phyloP scores from a whole-genome alignment of 2,888 invertebrate species.

The Biston betularia region DNA sequence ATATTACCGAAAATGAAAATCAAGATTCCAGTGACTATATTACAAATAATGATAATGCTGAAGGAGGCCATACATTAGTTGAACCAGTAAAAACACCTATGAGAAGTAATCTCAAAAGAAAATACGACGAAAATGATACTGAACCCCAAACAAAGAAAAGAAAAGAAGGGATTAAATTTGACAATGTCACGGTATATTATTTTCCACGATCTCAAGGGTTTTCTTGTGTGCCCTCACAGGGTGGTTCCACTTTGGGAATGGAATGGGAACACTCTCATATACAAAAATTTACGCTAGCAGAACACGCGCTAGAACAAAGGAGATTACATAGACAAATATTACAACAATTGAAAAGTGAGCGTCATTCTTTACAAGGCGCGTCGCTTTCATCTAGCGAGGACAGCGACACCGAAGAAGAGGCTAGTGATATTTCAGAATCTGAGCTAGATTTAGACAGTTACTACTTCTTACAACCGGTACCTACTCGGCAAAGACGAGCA shows the following conservation, averaged over 20 bases:
- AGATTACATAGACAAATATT: constrained; percentile 93
- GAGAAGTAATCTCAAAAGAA: constrained; percentile 90
- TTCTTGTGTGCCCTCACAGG: constrained; percentile 96
- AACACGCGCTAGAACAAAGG: constrained; percentile 96
- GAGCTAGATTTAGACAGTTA: constrained; percentile 96
- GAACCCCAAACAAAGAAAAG: constrained; percentile 87
- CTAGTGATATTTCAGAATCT: constrained; percentile 92
- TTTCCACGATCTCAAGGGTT: constrained; percentile 97
- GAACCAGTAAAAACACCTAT: constrained; percentile 58
- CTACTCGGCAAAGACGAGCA: constrained; percentile 95
- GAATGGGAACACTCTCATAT: constrained; percentile 89
- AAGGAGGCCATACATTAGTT: constrained; percentile 47
- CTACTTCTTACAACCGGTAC: constrained; percentile 96
- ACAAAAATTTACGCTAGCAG: constrained; percentile 93
- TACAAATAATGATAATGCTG: constrained; percentile 48
- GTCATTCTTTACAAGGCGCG: constrained; percentile 84
- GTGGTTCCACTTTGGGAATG: constrained; percentile 97
- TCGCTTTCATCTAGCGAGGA: constrained; percentile 92
- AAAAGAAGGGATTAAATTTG: constrained; percentile 94
- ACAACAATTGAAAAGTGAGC: constrained; percentile 90
- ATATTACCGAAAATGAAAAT: constrained; percentile 48
- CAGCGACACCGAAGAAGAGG: constrained; percentile 94
- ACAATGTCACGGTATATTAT: constrained; percentile 97
- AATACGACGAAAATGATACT: constrained; percentile 74
- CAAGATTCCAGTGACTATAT: constrained; percentile 42